phyloP scores from a whole-genome alignment of 1,140 invertebrate genomes.

The Drosophila mayri region DNA sequence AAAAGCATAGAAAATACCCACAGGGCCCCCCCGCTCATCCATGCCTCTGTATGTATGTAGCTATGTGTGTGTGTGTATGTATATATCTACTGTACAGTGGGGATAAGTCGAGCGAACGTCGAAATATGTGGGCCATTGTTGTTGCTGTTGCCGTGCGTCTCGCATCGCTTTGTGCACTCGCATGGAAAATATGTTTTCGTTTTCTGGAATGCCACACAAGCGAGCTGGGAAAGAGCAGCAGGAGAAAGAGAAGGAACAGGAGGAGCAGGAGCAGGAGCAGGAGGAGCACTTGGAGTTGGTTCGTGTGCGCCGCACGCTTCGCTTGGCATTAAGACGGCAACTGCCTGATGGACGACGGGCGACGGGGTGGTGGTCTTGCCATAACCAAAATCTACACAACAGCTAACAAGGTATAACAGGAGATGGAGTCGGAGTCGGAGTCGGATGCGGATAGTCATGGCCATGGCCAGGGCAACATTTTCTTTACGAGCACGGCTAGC shows the following conservation, averaged over 20 bases:
- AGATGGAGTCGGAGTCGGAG: neutral
- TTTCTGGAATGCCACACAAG: slow-evolving; percentile 72
- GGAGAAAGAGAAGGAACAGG: neutral
- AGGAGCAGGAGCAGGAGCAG: neutral
- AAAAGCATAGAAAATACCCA: slow-evolving; percentile 25
- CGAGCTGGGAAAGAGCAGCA: slow-evolving; percentile 8
- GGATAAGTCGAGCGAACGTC: slow-evolving; percentile 25
- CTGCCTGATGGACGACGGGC: neutral
- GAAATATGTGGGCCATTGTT: slow-evolving; percentile 48
- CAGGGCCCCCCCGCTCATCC: slow-evolving; percentile 24
- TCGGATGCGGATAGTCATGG: slow-evolving; percentile 4
- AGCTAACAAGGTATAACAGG: slow-evolving; percentile 74
- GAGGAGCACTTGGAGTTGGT: neutral
- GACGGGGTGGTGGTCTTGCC: slow-evolving; percentile 9
- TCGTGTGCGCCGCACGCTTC: slow-evolving; percentile 51
- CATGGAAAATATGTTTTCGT: slow-evolving; percentile 81
- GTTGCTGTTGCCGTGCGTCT: slow-evolving; percentile 48
- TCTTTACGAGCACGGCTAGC: slow-evolving; percentile 72
- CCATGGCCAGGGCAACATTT: slow-evolving; percentile 53
- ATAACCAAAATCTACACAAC: slow-evolving; percentile 58
- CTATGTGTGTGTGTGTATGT: neutral
- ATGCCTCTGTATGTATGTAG: too few relatives aligned
- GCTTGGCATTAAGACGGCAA: slow-evolving; percentile 54
- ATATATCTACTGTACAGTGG: slow-evolving; percentile 13
- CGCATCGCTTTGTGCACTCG: slow-evolving; percentile 74